Base-by-base conservation (phyloP, 1,140 invertebrate genomes). In the Pseudomyrmex concolor region DNA sequence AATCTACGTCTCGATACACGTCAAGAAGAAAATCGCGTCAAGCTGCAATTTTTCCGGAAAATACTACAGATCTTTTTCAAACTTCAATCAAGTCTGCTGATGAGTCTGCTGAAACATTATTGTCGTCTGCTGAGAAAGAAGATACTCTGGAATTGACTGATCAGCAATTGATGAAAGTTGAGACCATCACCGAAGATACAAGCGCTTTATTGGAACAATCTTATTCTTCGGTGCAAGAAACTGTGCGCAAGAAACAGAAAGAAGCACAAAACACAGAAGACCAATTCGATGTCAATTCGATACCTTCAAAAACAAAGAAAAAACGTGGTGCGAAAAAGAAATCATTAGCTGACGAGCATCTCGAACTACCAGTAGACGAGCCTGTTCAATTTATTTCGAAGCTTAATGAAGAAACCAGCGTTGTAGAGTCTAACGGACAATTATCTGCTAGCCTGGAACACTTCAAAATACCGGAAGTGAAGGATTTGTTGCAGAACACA, bases 381-480 rank as follows among this genome's bases (percentile, higher is more conserved):
- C 8, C 57, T 48, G 15, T 5, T 8, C 50, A 87, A 8, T 13
- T 72, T 12, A 0, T 10, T 25, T 51, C 82, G 1, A 57, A 71
- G 22, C 55, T 17, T 1, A 67, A 10, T 19, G 70, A 77, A 4
- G 43, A 50, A 19, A 17, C 48, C 5, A 64, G 7, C 0, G 12
- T 54, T 8, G 4, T 51, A 48, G 5, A 55, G 17, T 63, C 70
- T 17, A n/a, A n/a, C n/a, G n/a, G n/a, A n/a, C n/a, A n/a, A n/a
- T n/a, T n/a, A n/a, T n/a, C n/a, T n/a, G n/a, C n/a, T n/a, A 57
- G 45, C n/a, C 25, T 63, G 13, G 87, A 89, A 0, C 73, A 60
- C 0, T 90, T 90, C 12, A 91, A 90, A 54, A 15, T 90, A 22
- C 89, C 90, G 0, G 83, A 89, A 59, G 64, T 77, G 1, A 86